Evolutionary conservation across 2,797 vertebrate genomes (phyloP), one percentile per base, ranked within the genome.

Genomic region (Serranus cabrilla): DNA sequence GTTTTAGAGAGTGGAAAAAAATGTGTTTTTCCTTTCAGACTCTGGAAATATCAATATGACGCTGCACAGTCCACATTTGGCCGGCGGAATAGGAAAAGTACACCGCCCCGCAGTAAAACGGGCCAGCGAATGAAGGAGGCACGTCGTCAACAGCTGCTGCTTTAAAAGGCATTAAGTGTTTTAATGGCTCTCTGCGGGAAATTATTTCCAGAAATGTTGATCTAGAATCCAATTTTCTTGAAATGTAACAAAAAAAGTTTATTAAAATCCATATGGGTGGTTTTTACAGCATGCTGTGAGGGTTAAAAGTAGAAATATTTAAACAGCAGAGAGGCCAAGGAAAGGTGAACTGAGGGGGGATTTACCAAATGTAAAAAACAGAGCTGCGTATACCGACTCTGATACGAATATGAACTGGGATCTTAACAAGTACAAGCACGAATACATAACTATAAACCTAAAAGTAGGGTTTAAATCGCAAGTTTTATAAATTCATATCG

Each of bases 21-120:
- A 73, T 70, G 49, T 83, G 54, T 85, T 86, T 84, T 89, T 65
- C 73, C 81, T 76, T 65, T 86, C 75, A 79, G 80, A 69, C 83
- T 82, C 81, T 92, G 91, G 89, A 92, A 92, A 91, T 79, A 90
- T 90, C 88, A 85, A 74, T 83, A 81, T 82, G 83, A 81, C 71
- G 70, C 80, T 71, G 63, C 56, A 47, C 62, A 8, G 81, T 70
- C 80, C 57, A 21, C 75, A 20, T 83, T 84, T 90, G 87, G 85
- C 85, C 18, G 16, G 13, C 31, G 20, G 34, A 83, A 23, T 78
- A 49, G 87, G 89, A 92, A 91, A 92, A 91, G 74, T 76, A 61
- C 83, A 84, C 80, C 87, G 58, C 85, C 84, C 84, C 25, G 46
- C 76, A 78, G 55, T 78, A 78, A 84, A 86, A 66, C 2, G 18